These are phyloP conservation scores for Oxyteleia sp. DNA, from an alignment of 2,888 invertebrate species.

Conservation along the genomic window DNA sequence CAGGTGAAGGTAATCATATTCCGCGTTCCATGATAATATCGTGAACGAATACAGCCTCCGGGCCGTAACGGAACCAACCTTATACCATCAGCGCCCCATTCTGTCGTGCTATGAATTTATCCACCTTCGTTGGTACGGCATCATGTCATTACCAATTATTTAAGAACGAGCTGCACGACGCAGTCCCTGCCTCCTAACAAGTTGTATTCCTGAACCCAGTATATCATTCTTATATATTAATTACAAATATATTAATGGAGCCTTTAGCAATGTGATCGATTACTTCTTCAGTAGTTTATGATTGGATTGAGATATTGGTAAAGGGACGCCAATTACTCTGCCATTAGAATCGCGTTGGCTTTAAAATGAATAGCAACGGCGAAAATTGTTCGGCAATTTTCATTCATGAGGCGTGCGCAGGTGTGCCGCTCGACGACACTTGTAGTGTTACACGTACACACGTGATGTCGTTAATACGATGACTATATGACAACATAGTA, in stretches of 20 bases:
- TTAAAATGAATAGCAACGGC: slow-evolving; percentile 10
- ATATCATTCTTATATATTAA: slow-evolving; percentile 31
- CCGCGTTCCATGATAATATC: slow-evolving; percentile 86
- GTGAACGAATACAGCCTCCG: slow-evolving; percentile 84
- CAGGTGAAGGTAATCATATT: slow-evolving; percentile 86
- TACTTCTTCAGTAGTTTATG: background rate
- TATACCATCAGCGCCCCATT: slow-evolving; percentile 79
- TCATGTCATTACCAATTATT: slow-evolving; percentile 68
- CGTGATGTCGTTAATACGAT: slow-evolving; percentile 72
- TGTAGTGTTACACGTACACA: slow-evolving; percentile 54
- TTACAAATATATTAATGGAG: slow-evolving; percentile 2
- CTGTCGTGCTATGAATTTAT: slow-evolving; percentile 69
- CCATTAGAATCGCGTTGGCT: background rate
- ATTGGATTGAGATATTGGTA: slow-evolving; percentile 15
- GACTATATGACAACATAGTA: slow-evolving; percentile 70
- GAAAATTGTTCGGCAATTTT: slow-evolving; percentile 62
- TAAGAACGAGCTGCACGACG: slow-evolving; percentile 25
- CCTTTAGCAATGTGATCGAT: slow-evolving; percentile 9
- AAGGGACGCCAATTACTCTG: background rate
- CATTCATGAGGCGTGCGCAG: slow-evolving; percentile 71
- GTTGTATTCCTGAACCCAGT: background rate
- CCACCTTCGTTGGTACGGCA: slow-evolving; percentile 24
- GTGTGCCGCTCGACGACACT: slow-evolving; percentile 71
- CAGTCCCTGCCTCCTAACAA: slow-evolving; percentile 9
- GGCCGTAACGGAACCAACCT: slow-evolving; percentile 85